Conservation (phyloP, 2,888 invertebrate genomes). For the Ornithoptera alexandrae region DNA sequence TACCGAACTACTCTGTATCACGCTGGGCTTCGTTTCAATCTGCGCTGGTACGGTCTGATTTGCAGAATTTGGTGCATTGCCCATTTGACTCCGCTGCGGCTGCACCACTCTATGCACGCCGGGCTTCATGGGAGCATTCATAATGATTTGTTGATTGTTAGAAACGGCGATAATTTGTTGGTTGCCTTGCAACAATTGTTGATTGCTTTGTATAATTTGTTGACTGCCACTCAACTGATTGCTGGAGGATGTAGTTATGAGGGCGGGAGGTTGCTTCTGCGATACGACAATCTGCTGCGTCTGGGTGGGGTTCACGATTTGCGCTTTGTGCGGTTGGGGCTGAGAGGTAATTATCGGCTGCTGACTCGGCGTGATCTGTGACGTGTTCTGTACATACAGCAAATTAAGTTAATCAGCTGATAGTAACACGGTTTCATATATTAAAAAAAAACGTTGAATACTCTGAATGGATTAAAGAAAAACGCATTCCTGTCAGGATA, state of each 20-base stretch:
- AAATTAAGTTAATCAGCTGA: neutral
- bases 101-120: slow-evolving; percentile 58
- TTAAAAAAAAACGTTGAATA: neutral
- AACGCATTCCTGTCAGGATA: neutral
- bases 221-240: slow-evolving; percentile 55
- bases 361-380: slow-evolving; percentile 71
- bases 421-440: neutral
- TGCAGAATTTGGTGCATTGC: slow-evolving; percentile 41
- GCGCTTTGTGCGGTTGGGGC: slow-evolving; percentile 79
- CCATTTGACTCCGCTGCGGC: slow-evolving; percentile 56
- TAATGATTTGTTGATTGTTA: slow-evolving; percentile 67
- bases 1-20: slow-evolving; percentile 55
- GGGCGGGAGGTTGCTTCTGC: slow-evolving; percentile 66
- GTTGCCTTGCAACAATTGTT: slow-evolving; percentile 56
- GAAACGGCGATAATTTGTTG: slow-evolving; percentile 69
- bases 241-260: slow-evolving; percentile 56
- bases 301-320: slow-evolving; percentile 61
- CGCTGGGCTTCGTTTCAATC: slow-evolving; percentile 52
- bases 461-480: neutral
- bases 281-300: slow-evolving; percentile 67
- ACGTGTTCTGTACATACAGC: slow-evolving; percentile 53
- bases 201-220: slow-evolving; percentile 51
- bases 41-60: slow-evolving; percentile 41
- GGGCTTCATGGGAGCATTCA: slow-evolving; percentile 62
- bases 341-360: slow-evolving; percentile 74